Evolutionary conservation across 2,888 invertebrate species (phyloP).

Genomic region (Eupeodes latifasciatus): DNA sequence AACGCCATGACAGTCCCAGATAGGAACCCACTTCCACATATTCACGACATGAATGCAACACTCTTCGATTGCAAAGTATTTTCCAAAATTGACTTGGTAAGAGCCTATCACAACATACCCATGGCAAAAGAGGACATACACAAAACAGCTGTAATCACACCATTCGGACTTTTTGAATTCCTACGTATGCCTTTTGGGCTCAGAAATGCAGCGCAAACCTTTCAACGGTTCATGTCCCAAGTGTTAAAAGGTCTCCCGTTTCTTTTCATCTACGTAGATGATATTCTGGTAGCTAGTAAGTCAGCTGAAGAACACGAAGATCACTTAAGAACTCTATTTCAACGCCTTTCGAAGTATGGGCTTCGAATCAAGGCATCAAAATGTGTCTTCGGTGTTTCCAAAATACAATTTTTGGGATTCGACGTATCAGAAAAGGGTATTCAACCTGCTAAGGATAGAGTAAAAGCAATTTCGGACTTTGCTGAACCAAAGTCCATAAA

Average conservation of each 20-base stretch:
- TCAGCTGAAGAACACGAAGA: slow-evolving; percentile 69
- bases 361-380: slow-evolving; percentile 76
- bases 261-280: slow-evolving; percentile 73
- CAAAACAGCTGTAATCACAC: slow-evolving; percentile 80
- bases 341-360: slow-evolving; percentile 35
- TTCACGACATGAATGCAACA: background rate
- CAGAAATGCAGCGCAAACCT: slow-evolving; percentile 43
- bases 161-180: slow-evolving; percentile 80
- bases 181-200: slow-evolving; percentile 80
- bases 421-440: slow-evolving; percentile 64
- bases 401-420: slow-evolving; percentile 71
- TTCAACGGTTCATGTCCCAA: slow-evolving; percentile 38
- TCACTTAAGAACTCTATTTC: slow-evolving; percentile 66
- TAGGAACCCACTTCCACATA: slow-evolving; percentile 28
- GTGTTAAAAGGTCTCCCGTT: slow-evolving; percentile 72
- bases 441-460: slow-evolving; percentile 53
- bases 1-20: slow-evolving; percentile 32
- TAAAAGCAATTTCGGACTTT: slow-evolving; percentile 60
- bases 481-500: background rate
- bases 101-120: slow-evolving; percentile 79
- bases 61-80: slow-evolving; percentile 11
- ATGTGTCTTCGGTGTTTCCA: slow-evolving; percentile 55
- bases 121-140: slow-evolving; percentile 66
- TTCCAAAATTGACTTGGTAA: slow-evolving; percentile 37
- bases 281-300: slow-evolving; percentile 76